Percentiles rank a stretch among this genome's conserved stretches.
phyloP scores from a whole-genome alignment of 2,797 vertebrate genomes.

The Pangasius larnaudii region DNA sequence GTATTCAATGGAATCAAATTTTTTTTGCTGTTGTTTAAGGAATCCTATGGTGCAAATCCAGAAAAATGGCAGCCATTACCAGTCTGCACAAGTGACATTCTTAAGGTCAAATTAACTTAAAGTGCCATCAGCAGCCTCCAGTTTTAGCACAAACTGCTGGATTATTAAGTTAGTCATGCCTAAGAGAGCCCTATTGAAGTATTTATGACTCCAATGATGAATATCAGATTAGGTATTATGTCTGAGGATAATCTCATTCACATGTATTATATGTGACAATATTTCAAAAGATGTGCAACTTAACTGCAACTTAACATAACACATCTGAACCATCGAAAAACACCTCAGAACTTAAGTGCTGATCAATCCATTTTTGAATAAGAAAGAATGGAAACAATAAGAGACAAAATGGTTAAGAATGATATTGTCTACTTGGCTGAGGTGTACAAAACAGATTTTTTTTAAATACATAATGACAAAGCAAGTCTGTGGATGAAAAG shows the following conservation, averaged over 20 bases:
- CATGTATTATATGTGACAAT: background rate
- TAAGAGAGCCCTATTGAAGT: background rate
- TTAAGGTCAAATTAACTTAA: slow-evolving; percentile 9
- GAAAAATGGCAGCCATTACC: slow-evolving; percentile 3
- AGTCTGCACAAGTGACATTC: background rate
- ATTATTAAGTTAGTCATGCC: background rate
- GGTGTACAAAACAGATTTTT: background rate
- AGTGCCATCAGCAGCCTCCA: background rate
- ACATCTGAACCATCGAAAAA: background rate
- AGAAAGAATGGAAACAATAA: background rate
- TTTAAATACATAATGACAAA: background rate
- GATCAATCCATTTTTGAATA: background rate
- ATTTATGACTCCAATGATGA: background rate
- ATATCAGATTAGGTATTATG: background rate
- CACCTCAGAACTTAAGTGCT: background rate
- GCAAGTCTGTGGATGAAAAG: background rate
- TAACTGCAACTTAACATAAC: background rate
- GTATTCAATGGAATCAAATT: background rate
- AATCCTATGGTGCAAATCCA: background rate
- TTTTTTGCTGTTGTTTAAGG: background rate
- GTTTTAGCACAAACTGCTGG: background rate
- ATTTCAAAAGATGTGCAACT: slow-evolving; percentile 1
- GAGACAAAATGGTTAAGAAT: background rate
- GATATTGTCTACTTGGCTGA: background rate
- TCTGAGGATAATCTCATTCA: background rate